A percentile compares a stretch with the other conserved stretches of the same genome.
These are phyloP conservation scores for Stomorhina lunata DNA, from an alignment of 2,888 invertebrate species.

Conservation along the genomic window DNA sequence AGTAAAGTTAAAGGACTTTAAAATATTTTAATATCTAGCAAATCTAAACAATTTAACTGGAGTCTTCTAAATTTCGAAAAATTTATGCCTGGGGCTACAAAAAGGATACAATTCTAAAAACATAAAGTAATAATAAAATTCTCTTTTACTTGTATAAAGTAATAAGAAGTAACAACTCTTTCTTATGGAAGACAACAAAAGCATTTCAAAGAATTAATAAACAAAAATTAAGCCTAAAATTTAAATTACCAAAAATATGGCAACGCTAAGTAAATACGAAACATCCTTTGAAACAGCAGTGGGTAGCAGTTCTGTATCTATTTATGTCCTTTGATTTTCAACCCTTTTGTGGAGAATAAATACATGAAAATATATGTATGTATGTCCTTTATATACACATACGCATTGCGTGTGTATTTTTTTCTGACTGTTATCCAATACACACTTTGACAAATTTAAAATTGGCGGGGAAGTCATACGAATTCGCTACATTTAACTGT, in stretches of 20 bases:
- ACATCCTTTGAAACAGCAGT: not conserved
- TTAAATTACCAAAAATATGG: slow-evolving; percentile 13
- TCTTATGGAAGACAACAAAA: not conserved
- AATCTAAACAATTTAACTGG: not conserved
- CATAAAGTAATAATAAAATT: slow-evolving; percentile 11
- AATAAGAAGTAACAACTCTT: slow-evolving; percentile 48
- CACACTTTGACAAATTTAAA: slow-evolving; percentile 29
- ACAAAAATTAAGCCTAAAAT: slow-evolving; percentile 17
- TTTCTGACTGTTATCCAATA: not conserved
- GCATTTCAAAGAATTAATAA: not conserved
- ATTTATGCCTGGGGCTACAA: not conserved
- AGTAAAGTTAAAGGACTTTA: not conserved
- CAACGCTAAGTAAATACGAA: slow-evolving; percentile 22
- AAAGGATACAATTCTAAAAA: not conserved
- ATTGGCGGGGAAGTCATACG: slow-evolving; percentile 54
- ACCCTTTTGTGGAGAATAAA: slow-evolving; percentile 56
- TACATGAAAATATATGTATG: not conserved
- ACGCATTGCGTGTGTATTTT: slow-evolving; percentile 56
- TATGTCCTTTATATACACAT: slow-evolving; percentile 24
- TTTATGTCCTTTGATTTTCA: slow-evolving; percentile 58
- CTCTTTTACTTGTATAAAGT: slow-evolving; percentile 3
- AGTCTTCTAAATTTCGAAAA: not conserved
- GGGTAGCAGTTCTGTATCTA: slow-evolving; percentile 14
- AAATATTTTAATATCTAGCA: not conserved
- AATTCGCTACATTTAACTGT: slow-evolving; percentile 47